Conservation (phyloP, 2,113 vertebrate genomes). For the Penelope pileata region DNA sequence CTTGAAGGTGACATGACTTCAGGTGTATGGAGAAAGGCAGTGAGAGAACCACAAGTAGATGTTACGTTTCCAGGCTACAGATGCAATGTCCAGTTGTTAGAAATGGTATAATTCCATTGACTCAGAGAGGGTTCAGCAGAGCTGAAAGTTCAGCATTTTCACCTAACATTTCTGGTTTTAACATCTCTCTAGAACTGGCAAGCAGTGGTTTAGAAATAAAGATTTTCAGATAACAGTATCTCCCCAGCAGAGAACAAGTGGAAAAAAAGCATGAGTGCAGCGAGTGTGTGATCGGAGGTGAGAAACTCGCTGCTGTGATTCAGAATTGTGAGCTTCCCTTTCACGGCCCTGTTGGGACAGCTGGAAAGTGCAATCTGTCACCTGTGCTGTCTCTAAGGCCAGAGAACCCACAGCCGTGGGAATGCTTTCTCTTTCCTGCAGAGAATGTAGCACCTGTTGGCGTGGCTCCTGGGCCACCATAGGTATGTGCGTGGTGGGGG, state of each 20-base stretch:
- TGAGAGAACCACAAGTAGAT: not conserved
- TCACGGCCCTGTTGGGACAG: not conserved
- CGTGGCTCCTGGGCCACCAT: not conserved
- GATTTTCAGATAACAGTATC: not conserved
- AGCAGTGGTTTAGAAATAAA: not conserved
- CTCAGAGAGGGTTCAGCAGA: not conserved
- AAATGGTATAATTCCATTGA: not conserved
- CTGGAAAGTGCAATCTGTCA: not conserved
- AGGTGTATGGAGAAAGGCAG: not conserved
- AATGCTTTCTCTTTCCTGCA: fast-evolving
- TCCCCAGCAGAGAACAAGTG: not conserved
- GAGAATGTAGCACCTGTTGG: not conserved
- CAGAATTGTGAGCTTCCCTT: not conserved
- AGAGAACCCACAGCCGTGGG: not conserved
- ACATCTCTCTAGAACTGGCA: not conserved
- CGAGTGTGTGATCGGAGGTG: not conserved
- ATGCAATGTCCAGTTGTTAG: not conserved
- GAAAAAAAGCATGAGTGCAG: not conserved
- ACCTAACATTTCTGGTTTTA: not conserved
- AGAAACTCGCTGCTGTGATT: not conserved
- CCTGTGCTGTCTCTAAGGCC: not conserved
- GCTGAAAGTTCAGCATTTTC: not conserved
- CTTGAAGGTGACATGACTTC: not conserved
- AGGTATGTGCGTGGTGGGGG: not conserved
- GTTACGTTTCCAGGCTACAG: not conserved